These are phyloP conservation scores for Nothocercus nigrocapillus DNA, from an alignment of 2,113 vertebrate genomes.

Conservation along the genomic window DNA sequence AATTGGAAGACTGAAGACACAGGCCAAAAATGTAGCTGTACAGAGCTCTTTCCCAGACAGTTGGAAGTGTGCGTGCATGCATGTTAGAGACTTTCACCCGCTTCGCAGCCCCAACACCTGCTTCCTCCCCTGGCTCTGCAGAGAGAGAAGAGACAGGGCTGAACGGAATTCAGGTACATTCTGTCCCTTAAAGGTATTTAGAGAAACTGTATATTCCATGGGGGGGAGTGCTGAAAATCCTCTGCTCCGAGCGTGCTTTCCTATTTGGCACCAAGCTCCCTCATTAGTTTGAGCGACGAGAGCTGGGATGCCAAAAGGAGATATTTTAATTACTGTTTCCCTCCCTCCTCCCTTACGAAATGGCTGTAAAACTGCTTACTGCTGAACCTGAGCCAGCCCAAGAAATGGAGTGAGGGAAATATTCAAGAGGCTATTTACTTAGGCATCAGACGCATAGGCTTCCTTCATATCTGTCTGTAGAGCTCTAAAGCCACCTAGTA, in stretches of 20 bases:
- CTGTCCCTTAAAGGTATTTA: neutral
- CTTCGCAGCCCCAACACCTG: neutral
- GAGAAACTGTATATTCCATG: neutral
- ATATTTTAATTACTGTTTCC: conserved; percentile 57
- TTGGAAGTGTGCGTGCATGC: neutral
- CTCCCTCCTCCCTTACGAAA: conserved; percentile 29
- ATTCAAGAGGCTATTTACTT: conserved; percentile 55
- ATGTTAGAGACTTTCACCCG: neutral
- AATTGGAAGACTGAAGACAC: neutral
- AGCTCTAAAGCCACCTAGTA: neutral
- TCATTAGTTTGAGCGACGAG: neutral
- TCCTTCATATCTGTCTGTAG: neutral
- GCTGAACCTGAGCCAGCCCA: conserved; percentile 39
- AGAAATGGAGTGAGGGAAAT: conserved; percentile 15
- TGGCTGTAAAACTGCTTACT: conserved; percentile 43
- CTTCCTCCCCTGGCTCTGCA: accelerated
- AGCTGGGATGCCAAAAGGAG: neutral
- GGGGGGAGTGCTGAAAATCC: neutral
- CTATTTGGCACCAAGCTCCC: neutral
- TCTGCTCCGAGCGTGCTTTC: neutral
- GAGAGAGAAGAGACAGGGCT: neutral
- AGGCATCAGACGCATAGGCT: conserved; percentile 11
- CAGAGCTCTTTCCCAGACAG: neutral
- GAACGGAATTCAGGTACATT: conserved; percentile 7
- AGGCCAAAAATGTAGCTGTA: neutral